Conservation (phyloP, 2,113 vertebrate genomes). For the Smithornis capensis region DNA sequence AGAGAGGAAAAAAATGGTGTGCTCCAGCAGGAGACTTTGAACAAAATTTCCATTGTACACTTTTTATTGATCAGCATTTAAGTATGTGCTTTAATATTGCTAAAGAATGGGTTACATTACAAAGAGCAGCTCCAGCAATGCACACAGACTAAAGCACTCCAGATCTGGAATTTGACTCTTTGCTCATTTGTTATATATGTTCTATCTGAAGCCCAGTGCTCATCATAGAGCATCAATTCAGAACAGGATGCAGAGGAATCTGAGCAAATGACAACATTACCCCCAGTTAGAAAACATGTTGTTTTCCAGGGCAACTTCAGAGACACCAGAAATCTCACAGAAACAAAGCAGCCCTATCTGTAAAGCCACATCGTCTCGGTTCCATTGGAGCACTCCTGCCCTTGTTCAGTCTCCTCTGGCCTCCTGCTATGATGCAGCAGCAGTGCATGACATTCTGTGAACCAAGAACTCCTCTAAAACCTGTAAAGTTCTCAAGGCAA, state of each 20-base stretch:
- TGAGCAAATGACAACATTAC: not conserved
- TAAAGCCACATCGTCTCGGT: not conserved
- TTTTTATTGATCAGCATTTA: not conserved
- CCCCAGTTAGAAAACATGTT: not conserved
- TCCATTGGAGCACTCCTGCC: not conserved
- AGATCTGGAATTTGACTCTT: not conserved
- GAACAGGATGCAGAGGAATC: not conserved
- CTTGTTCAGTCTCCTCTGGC: not conserved
- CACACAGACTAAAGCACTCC: not conserved
- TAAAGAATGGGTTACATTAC: not conserved
- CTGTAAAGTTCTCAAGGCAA: not conserved
- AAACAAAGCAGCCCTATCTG: not conserved
- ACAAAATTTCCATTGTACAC: not conserved
- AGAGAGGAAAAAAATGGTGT: not conserved
- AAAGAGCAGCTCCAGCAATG: not conserved
- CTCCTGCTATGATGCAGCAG: not conserved
- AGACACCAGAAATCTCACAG: not conserved
- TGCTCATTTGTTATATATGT: not conserved
- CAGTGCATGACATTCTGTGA: rapidly evolving
- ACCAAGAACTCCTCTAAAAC: not conserved
- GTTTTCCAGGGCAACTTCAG: not conserved
- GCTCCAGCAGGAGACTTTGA: not conserved
- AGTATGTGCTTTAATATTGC: too few relatives aligned
- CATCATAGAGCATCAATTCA: not conserved
- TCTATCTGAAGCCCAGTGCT: not conserved